phyloP scores from a whole-genome alignment of 2,888 invertebrate species.

The Drosophila anceps region DNA sequence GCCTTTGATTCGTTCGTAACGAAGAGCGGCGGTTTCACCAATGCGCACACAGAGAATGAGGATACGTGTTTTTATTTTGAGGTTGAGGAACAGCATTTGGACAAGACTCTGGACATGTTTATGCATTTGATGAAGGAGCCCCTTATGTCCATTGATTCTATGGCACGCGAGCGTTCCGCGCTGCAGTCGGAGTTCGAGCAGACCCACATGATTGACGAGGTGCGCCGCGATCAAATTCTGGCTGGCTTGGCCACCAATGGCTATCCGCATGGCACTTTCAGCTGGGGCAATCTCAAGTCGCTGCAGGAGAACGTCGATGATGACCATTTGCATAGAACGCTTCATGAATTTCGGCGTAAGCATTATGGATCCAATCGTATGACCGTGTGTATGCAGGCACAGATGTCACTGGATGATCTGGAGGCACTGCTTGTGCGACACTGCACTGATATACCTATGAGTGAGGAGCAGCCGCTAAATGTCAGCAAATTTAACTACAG shows the following conservation, averaged over 20 bases:
- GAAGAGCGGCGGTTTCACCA: constrained; percentile 94
- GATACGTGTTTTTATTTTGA: constrained; percentile 95
- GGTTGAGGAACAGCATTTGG: constrained; percentile 91
- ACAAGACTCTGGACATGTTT: constrained; percentile 92
- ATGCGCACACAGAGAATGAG: constrained; percentile 95
- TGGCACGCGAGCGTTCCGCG: constrained; percentile 94
- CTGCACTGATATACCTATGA: constrained; percentile 90
- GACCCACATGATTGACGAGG: constrained; percentile 90
- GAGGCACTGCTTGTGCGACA: constrained; percentile 85
- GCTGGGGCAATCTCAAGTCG: constrained; percentile 93
- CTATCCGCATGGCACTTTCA: constrained; percentile 91
- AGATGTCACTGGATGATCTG: constrained; percentile 81
- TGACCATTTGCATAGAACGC: constrained; percentile 88
- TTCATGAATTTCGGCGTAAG: constrained; percentile 90
- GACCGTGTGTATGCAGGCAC: constrained; percentile 93
- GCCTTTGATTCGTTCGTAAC: constrained; percentile 92
- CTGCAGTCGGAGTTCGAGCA: constrained; percentile 96
- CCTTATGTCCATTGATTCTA: constrained; percentile 92
- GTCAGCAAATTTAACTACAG: constrained; percentile 85
- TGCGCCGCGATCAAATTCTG: constrained; percentile 91
- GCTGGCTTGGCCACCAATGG: constrained; percentile 89
- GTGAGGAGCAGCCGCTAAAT: constrained; percentile 88
- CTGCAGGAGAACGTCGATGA: constrained; percentile 89
- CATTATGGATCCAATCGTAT: constrained; percentile 95
- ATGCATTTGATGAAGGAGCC: constrained; percentile 95